Evolutionary conservation across 2,113 vertebrate genomes (phyloP).

Genomic region (Micromys minutus): DNA sequence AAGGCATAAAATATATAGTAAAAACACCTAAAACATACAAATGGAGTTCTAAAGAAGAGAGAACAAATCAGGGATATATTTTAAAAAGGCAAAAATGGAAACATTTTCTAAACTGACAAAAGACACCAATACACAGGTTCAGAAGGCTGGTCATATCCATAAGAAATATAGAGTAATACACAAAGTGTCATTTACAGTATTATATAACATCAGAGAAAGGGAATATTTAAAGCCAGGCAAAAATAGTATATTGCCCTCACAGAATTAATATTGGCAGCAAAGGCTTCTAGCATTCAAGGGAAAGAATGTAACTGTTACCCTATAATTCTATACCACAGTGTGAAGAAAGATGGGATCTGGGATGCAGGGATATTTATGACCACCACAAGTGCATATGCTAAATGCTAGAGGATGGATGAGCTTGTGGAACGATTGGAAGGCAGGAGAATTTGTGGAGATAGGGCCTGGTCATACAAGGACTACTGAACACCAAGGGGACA

Average conservation of each 20-base stretch:
- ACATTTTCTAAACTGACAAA: conserved; percentile 4
- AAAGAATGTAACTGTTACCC: neutral
- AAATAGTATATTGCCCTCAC: neutral
- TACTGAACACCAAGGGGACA: neutral
- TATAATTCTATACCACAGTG: neutral
- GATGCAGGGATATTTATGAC: neutral
- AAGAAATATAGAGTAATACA: neutral
- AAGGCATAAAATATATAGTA: neutral
- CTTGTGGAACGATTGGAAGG: neutral
- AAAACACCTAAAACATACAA: neutral
- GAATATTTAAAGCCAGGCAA: conserved; percentile 17
- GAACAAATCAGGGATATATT: neutral
- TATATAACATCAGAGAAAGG: neutral
- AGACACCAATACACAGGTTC: neutral
- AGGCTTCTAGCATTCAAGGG: neutral
- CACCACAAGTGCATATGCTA: neutral
- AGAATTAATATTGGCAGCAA: neutral
- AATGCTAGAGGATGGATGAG: neutral
- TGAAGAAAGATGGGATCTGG: neutral
- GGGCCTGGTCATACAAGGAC: neutral
- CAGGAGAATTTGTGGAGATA: neutral
- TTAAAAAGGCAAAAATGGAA: neutral
- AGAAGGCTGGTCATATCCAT: neutral
- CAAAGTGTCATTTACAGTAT: neutral
- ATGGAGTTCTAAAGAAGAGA: neutral